Conservation (phyloP, 2,888 invertebrate species). For the Phymatocera aterrima region DNA sequence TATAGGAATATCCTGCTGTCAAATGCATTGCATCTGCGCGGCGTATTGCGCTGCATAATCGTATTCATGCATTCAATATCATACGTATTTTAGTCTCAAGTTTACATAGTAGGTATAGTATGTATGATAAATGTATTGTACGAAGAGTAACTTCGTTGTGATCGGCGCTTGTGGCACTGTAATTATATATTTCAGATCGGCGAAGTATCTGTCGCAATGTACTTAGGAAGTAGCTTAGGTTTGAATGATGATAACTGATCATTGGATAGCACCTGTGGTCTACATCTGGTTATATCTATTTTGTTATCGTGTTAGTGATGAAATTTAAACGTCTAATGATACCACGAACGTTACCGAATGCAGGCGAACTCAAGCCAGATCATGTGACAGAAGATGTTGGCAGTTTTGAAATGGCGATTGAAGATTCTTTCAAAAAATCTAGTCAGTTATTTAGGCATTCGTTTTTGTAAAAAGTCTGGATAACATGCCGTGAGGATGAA, state of each 20-base stretch:
- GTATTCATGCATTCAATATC: no score
- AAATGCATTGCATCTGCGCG: no score
- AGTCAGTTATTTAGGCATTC: no score
- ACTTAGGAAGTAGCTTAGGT: neutral
- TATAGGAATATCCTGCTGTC: no score
- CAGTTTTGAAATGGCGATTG: neutral
- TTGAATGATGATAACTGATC: neutral
- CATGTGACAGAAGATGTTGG: neutral
- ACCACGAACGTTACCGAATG: neutral
- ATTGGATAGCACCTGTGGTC: neutral
- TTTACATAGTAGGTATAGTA: no score
- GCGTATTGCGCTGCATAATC: no score
- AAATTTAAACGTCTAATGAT: neutral
- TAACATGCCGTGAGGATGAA: no score
- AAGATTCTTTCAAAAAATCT: no score
- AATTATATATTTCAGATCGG: slow-evolving; percentile 14
- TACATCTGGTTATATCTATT: neutral
- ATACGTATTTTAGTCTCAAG: no score
- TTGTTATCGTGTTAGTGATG: neutral
- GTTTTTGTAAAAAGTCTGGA: no score
- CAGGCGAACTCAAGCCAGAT: neutral
- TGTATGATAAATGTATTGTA: neutral
- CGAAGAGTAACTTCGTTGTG: neutral
- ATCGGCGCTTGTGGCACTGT: neutral
- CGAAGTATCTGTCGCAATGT: slow-evolving; percentile 16